Evolutionary conservation across 92 coral and sea anemone genomes (phyloP).

Genomic region (Meandrina meandrites): DNA sequence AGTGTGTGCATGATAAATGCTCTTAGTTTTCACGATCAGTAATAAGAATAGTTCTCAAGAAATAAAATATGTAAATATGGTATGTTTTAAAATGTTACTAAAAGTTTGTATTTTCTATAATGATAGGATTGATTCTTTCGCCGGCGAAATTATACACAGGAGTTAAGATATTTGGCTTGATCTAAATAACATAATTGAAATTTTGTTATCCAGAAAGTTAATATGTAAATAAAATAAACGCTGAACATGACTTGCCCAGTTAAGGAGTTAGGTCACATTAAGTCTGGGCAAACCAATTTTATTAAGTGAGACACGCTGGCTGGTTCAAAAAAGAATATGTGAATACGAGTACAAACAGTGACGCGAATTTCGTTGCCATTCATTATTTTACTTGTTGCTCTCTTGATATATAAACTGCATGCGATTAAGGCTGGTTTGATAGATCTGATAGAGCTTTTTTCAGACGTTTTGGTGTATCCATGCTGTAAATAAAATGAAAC

Average conservation of each 20-base stretch:
- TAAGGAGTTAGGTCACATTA: no score
- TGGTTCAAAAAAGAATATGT: background rate
- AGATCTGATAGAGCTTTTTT: background rate
- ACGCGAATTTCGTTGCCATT: background rate
- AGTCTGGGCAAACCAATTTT: no score
- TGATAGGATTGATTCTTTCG: no score
- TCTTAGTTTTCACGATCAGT: background rate
- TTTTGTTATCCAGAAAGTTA: no score
- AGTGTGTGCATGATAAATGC: background rate
- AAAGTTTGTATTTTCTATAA: no score
- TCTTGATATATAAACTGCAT: background rate
- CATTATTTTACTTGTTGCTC: background rate
- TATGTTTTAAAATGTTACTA: background rate
- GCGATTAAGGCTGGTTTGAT: no score
- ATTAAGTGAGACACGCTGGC: background rate
- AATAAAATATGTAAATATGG: background rate
- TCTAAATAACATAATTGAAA: no score
- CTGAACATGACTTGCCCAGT: no score
- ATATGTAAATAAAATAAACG: no score
- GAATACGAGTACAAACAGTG: background rate
- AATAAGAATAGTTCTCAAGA: background rate
- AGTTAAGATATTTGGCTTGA: no score
- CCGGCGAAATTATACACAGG: no score
- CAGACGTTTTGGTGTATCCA: background rate
- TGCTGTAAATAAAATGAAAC: background rate